A percentile compares a stretch with the other conserved stretches of the same genome.
These are phyloP conservation scores for Cacajao melanocephalus DNA, from an alignment of 2,797 vertebrate species.

Conservation along the genomic window DNA sequence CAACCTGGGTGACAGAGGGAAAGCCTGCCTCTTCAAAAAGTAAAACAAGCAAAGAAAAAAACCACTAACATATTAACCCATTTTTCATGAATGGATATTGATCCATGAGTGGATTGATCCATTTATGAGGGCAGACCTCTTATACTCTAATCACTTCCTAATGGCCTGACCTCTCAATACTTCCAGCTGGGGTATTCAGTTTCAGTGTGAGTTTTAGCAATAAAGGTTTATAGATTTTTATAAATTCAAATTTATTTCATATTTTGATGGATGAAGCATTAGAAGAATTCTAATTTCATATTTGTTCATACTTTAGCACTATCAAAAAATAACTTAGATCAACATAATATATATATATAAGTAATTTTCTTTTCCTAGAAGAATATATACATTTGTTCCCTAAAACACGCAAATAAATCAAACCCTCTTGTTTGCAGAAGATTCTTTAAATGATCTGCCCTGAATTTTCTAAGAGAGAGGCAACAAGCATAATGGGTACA, in stretches of 20 bases:
- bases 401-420: neutral
- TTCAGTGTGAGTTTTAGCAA: neutral
- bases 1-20: too few species aligned
- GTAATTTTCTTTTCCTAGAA: neutral
- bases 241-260: neutral
- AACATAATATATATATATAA: neutral
- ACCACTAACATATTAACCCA: too few species aligned
- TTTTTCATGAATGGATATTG: too few species aligned
- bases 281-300: neutral
- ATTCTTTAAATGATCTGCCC: neutral
- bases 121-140: neutral
- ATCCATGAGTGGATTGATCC: neutral
- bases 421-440: neutral
- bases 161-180: neutral
- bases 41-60: too few species aligned
- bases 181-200: neutral
- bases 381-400: neutral
- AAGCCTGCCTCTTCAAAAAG: too few species aligned
- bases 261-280: neutral
- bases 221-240: neutral
- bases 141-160: neutral
- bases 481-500: neutral
- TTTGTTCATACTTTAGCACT: neutral
- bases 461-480: neutral
- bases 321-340: neutral